Evolutionary conservation across 1,140 invertebrate genomes (phyloP), one percentile per base, ranked within the genome.

Genomic region (Riptortus pedestris): DNA sequence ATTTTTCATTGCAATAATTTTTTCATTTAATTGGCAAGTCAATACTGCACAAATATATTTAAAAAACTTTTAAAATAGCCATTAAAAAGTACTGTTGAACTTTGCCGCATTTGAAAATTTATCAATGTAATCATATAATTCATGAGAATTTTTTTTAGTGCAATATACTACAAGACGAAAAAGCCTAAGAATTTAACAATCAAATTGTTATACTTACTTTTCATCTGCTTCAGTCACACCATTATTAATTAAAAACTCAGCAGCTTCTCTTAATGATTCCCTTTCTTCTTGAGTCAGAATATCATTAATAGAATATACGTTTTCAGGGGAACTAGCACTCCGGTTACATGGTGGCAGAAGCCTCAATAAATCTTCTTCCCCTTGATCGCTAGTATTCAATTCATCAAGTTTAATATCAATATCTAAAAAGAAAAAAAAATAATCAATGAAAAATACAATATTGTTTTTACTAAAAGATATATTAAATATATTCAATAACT

Each of bases 301-400:
- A 57, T 57, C n/a, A 57, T 57, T 14, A 24, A 27, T 29, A 4
- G 22, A 16, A 26, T 57, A 57, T 2, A 57, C 14, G 22, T 57
- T 16, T 24, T 2, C 16, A 14, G 16, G 20, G 16, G 24, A 27
- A 24, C 4, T n/a, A 57, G 52, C 52, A 26, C 27, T 24, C 5
- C 52, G 52, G 16, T 57, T 29, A 26, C 52, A 57, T 24, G 52
- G 52, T 27, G 52, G 52, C 7, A 57, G 16, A 4, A 57, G n/a
- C n/a, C 27, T 29, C 18, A 57, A 16, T 12, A 57, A 27, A 18
- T 29, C 52, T 26, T 26, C 52, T 24, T 57, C 24, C 0, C 28
- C 52, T 22, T 57, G 16, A 14, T 2, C 14, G n/a, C 27, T 26
- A 27, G 16, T 26, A n/a, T 27, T 29, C 5, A 26, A 24, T 57